Base-by-base conservation (phyloP, 2,113 vertebrate genomes). In the Saccopteryx leptura region DNA sequence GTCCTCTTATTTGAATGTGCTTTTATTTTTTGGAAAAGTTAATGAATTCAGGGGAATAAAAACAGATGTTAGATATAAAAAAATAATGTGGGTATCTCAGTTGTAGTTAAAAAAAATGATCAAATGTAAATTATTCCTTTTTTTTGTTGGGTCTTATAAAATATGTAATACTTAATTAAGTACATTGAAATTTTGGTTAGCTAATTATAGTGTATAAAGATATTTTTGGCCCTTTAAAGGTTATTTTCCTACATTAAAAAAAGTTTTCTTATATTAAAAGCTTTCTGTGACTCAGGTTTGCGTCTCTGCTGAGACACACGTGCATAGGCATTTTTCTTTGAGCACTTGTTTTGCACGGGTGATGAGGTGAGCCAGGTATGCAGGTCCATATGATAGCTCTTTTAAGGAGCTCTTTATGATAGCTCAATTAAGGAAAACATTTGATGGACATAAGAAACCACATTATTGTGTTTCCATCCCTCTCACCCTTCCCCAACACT, bases 241-340 rank as follows among this genome's bases (percentile, higher is more conserved):
- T 85, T n/a, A 28, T 92, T 91, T 88, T 96, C 93, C 14, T 93
- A 79, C 95, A 98, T 96, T 90, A 94, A 83, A 78, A 96, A 56
- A 92, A 81, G 48, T 71, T 85, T 81, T 94, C 82, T 4, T 87
- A 48, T 90, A 98, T 91, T 83, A 91, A 60, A 96, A 28, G 46
- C 12, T 88, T 97, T 97, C 96, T 91, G 28, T 50, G 21, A 97
- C 96, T 97, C 97, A 97, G 97, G 97, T 97, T 97, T 96, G 86
- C 96, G 96, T 97, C 91, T 97, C 21, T 79, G 23, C 52, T 95
- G 9, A 96, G 84, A 88, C 78, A 78, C 61, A 26, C 56, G 13
- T 31, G 71, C 10, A 54, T 2, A 93, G 60, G 63, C 82, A 56
- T 96, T 97, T 97, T 90, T 93, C 89, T 96, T 97, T 96, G 90